Evolutionary conservation across 2,113 vertebrate species (phyloP).

Genomic region (Onychostruthus taczanowskii): DNA sequence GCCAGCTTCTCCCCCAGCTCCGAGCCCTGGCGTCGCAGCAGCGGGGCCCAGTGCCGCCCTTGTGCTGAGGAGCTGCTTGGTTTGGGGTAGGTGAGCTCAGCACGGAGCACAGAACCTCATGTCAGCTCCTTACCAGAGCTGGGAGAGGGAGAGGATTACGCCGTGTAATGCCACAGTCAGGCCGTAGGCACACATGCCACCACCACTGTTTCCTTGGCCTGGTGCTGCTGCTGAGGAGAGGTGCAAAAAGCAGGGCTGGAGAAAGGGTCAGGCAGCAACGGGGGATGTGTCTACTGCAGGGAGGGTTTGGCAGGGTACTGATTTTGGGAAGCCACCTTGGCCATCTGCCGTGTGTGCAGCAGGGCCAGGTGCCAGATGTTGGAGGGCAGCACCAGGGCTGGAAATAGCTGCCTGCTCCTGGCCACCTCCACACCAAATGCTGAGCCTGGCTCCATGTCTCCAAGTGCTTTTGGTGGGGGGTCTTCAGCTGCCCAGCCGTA

Average conservation of each 20-base stretch:
- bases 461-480: not conserved
- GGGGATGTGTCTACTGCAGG: not conserved
- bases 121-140: not conserved
- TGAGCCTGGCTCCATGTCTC: not conserved
- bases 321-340: not conserved
- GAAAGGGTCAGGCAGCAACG: not conserved
- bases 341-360: fast-evolving
- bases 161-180: not conserved
- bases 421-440: fast-evolving
- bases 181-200: fast-evolving
- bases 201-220: not conserved
- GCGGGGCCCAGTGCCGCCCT: not conserved
- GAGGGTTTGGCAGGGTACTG: not conserved
- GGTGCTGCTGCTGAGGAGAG: not conserved
- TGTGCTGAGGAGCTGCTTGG: fast-evolving
- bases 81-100: not conserved
- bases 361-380: not conserved
- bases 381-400: not conserved
- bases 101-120: fast-evolving
- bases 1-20: not conserved
- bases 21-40: fast-evolving
- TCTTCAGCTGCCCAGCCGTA: fast-evolving
- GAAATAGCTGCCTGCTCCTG: not conserved
- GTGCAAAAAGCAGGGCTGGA: not conserved
- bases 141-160: not conserved